phyloP scores from a whole-genome alignment of 2,113 vertebrate species.

The Corynorhinus townsendii region DNA sequence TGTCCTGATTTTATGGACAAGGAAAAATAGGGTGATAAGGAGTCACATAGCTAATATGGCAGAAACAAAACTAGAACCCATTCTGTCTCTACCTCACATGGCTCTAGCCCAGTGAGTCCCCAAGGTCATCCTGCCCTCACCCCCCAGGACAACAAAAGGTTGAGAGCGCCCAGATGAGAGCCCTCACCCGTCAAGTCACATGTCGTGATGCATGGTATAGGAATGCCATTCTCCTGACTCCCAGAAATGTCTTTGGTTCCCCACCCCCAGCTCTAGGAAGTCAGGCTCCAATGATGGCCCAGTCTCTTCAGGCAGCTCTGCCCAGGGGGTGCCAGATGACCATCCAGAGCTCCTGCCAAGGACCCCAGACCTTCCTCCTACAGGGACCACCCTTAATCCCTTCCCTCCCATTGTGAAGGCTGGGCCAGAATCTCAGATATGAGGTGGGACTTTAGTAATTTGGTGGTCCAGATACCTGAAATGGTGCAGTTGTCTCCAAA shows the following conservation, averaged over 20 bases:
- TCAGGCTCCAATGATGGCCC: neutral
- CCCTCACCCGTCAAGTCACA: neutral
- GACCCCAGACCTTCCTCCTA: neutral
- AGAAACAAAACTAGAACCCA: neutral
- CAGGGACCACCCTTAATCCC: neutral
- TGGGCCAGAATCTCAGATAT: neutral
- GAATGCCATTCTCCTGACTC: neutral
- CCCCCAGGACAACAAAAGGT: neutral
- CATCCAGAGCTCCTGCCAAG: neutral
- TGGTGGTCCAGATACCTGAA: neutral
- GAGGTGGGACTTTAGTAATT: neutral
- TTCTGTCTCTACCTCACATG: neutral
- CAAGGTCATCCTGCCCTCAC: neutral
- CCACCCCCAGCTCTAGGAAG: neutral
- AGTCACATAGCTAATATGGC: neutral
- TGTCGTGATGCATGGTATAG: neutral
- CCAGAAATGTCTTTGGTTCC: neutral
- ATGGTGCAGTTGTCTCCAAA: neutral
- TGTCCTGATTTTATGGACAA: neutral
- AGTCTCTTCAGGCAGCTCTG: neutral
- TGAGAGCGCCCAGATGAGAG: neutral
- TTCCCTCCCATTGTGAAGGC: neutral
- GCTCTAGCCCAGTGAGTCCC: neutral
- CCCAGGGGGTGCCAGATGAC: neutral
- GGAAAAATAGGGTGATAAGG: neutral